Evolutionary conservation across 2,888 invertebrate species (phyloP), one percentile per base, ranked within the genome.

Genomic region (Halocaridina rubra): DNA sequence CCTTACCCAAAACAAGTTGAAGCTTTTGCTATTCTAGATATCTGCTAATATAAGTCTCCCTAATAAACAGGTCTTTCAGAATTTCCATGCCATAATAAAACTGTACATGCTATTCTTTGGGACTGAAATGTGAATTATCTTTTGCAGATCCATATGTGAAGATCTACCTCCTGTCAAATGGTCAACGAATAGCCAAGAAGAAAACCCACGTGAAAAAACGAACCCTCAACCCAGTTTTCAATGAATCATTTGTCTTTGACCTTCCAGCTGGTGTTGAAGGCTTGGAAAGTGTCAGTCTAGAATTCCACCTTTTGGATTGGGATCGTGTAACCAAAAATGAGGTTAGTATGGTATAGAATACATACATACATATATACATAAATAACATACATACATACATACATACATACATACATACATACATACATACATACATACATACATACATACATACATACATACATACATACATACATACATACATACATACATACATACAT

Each of bases 201-300:
- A 98, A 99, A 93, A 99, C 99, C 0, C 98, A 98, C 91, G 98
- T 99, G 74, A 98, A 98, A 93, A 99, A 98, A 91, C 94, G 98
- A 81, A 99, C 99, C 0, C 93, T 98, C 89, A 98, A 97, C 92
- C 99, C 99, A 0, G 98, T 99, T 81, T 99, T 98, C 93, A 99
- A 99, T 92, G 99, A 99, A 92, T 98, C 98, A 79, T 98, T 99
- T 92, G 96, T 98, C 80, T 99, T 99, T 91, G 98, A 99, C 90
- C 96, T 99, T 89, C 98, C 97, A 22, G 91, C 89, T 39, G 93
- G 93, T 79, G 93, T 94, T 61, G 96, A 95, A 89, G 94, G 95
- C 16, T 93, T 97, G 88, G 95, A 94, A 90, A 95, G 95, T 90
- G 95, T 97, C 89, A 95, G 96, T 86, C 93, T 98, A 77, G 97